These are phyloP conservation scores for Brachionus paranguensis DNA, from an alignment of 1,140 invertebrate species.

Conservation along the genomic window DNA sequence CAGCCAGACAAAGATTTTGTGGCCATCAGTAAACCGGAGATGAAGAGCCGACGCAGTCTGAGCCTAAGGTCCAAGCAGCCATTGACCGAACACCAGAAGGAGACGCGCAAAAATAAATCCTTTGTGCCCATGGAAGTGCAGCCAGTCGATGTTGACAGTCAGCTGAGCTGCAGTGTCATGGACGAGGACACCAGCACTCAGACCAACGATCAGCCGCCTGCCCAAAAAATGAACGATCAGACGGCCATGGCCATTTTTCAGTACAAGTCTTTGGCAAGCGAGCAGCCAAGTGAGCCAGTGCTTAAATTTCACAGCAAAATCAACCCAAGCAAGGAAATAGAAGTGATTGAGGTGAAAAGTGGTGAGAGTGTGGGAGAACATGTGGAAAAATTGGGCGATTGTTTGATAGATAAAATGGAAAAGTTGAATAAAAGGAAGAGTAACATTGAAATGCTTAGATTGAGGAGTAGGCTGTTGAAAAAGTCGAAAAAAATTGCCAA, in stretches of 20 bases:
- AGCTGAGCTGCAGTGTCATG: constrained; percentile 10
- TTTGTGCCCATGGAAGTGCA: constrained; percentile 35
- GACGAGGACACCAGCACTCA: constrained; percentile 31
- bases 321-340: constrained; percentile 3
- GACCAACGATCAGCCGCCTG: background rate
- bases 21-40: background rate
- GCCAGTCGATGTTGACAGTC: background rate
- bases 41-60: background rate
- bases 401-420: background rate
- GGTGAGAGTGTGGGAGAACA: background rate
- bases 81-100: constrained; percentile 25
- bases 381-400: background rate
- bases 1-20: constrained; percentile 13
- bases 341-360: background rate
- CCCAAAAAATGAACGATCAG: background rate
- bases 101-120: constrained; percentile 12
- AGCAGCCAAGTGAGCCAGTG: background rate
- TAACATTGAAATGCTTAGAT: background rate
- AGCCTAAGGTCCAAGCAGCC: background rate
- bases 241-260: background rate
- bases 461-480: background rate
- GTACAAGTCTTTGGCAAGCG: background rate
- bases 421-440: background rate
- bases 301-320: constrained; percentile 23
- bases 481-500: constrained; percentile 4